Percentiles rank a stretch among this genome's conserved stretches.
These are phyloP conservation scores for Pholis gunnellus DNA, from an alignment of 2,113 vertebrate genomes.

Conservation along the genomic window DNA sequence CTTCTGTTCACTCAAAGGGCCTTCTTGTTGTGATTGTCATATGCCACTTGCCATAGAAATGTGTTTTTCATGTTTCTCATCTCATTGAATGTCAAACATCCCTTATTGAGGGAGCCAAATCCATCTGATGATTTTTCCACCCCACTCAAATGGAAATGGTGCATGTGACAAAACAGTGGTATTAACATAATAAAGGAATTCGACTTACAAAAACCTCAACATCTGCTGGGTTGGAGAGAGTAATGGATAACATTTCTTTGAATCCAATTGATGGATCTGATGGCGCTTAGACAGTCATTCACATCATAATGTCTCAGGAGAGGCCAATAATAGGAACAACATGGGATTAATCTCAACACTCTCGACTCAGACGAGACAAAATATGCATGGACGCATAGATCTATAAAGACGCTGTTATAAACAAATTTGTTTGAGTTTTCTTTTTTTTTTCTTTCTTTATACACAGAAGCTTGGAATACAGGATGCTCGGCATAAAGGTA, in stretches of 20 bases:
- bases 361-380: conserved; percentile 70
- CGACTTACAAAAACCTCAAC: conserved; percentile 82
- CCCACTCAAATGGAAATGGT: conserved; percentile 82
- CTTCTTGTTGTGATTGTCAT: conserved; percentile 81
- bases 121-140: conserved; percentile 82
- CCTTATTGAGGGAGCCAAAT: conserved; percentile 78
- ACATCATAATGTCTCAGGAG: conserved; percentile 81
- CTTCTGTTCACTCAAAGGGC: conserved; percentile 68
- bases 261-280: conserved; percentile 84
- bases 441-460: conserved; percentile 36
- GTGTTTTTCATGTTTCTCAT: conserved; percentile 76
- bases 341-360: conserved; percentile 81
- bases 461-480: conserved; percentile 19
- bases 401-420: conserved; percentile 67
- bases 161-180: conserved; percentile 79
- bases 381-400: conserved; percentile 73
- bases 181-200: conserved; percentile 86
- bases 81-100: conserved; percentile 83
- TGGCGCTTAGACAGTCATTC: conserved; percentile 82
- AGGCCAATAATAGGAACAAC: conserved; percentile 83
- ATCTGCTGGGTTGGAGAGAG: conserved; percentile 81
- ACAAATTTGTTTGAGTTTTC: conserved; percentile 70
- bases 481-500: conserved; percentile 16
- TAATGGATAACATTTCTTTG: conserved; percentile 84
- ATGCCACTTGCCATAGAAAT: conserved; percentile 80